Conservation (phyloP, 2,888 invertebrate species). For the Lamellibrachia satsuma region DNA sequence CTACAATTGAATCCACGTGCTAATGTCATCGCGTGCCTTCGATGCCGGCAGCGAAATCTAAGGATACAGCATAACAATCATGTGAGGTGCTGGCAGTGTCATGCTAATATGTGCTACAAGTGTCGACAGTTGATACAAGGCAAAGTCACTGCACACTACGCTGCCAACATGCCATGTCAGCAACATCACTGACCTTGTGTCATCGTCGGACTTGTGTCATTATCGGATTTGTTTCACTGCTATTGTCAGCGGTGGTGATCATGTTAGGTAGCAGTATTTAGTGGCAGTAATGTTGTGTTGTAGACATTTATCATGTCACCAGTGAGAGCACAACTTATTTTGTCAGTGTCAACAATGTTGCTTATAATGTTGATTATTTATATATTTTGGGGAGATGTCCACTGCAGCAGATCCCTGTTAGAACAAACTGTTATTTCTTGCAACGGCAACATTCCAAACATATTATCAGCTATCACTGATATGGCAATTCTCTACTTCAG, state of each 20-base stretch:
- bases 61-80: background rate
- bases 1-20: background rate
- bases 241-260: background rate
- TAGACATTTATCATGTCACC: background rate
- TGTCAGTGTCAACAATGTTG: background rate
- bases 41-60: background rate
- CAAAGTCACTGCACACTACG: constrained; percentile 6
- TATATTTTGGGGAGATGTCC: too few relatives aligned
- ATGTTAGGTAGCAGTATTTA: too few relatives aligned
- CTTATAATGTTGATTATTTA: background rate
- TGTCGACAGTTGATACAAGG: constrained; percentile 5
- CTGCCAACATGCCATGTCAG: constrained; percentile 5
- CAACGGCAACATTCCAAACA: too few relatives aligned
- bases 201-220: background rate
- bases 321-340: background rate
- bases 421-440: too few relatives aligned
- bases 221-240: background rate
- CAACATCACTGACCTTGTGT: background rate
- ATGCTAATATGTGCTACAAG: background rate
- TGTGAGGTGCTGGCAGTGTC: background rate
- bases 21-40: background rate
- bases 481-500: too few relatives aligned
- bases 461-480: too few relatives aligned
- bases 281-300: background rate
- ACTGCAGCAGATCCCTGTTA: too few relatives aligned